Evolutionary conservation across 2,113 vertebrate genomes (phyloP).

Genomic region (Neolamprologus fasciatus): DNA sequence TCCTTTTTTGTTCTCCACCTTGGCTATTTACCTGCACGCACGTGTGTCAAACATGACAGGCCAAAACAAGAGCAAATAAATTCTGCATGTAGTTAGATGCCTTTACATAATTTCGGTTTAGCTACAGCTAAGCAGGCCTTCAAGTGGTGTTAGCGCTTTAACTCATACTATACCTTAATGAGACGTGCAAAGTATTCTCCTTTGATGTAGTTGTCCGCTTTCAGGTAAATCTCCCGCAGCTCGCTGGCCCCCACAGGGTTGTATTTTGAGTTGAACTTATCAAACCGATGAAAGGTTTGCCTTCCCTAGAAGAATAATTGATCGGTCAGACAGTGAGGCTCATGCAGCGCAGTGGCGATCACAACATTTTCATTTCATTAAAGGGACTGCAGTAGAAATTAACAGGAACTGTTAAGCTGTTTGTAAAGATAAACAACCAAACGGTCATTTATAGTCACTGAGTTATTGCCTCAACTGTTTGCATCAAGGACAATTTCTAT

Average conservation of each 20-base stretch:
- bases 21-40: background rate
- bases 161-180: conserved; percentile 78
- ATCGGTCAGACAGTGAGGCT: background rate
- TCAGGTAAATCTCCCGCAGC: conserved; percentile 92
- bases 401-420: background rate
- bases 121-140: background rate
- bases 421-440: background rate
- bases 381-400: background rate
- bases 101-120: background rate
- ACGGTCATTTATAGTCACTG: background rate
- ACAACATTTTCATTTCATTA: background rate
- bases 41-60: background rate
- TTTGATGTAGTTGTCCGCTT: conserved; percentile 90
- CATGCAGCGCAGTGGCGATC: background rate
- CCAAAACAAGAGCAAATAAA: background rate
- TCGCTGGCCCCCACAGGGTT: conserved; percentile 97
- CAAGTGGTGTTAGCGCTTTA: background rate
- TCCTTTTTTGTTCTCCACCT: background rate
- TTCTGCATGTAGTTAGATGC: background rate
- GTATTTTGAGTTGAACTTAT: conserved; percentile 99
- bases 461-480: background rate
- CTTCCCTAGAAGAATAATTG: conserved; percentile 76
- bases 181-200: conserved; percentile 98
- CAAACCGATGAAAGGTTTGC: conserved; percentile 97
- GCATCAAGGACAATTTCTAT: background rate